These are phyloP conservation scores for Pitta sordida DNA, from an alignment of 2,113 vertebrate genomes.

Conservation along the genomic window DNA sequence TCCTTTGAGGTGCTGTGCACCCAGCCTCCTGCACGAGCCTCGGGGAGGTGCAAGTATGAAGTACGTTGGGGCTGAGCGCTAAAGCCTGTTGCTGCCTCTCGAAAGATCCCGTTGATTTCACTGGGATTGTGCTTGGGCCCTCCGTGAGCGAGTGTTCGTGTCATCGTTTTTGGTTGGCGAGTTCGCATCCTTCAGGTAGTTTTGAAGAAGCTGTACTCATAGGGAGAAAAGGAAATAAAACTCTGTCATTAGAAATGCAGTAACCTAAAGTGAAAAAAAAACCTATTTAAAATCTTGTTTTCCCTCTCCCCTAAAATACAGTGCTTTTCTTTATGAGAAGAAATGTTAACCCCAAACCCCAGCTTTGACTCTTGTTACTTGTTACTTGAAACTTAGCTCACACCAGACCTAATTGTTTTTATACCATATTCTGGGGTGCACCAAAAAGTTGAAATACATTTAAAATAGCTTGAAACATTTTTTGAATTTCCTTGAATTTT, in stretches of 20 bases:
- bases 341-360: conserved; percentile 36
- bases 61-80: not conserved
- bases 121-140: not conserved
- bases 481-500: conserved; percentile 80
- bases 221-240: conserved; percentile 48
- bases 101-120: not conserved
- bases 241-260: not conserved
- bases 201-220: conserved; percentile 30
- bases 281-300: not conserved
- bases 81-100: not conserved
- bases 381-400: conserved; percentile 68
- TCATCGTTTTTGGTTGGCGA: not conserved
- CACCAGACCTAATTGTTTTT: conserved; percentile 66
- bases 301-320: conserved; percentile 34
- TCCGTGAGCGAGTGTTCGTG: not conserved
- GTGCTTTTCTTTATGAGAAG: conserved; percentile 50
- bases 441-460: conserved; percentile 71
- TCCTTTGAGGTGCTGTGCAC: conserved; percentile 56
- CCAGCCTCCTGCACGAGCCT: not conserved
- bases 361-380: conserved; percentile 46
- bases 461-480: conserved; percentile 75
- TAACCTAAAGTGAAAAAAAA: conserved; percentile 46
- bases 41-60: not conserved
- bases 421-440: conserved; percentile 75
- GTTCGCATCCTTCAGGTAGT: conserved; percentile 47